Conservation (phyloP, 2,888 invertebrate species). For the Monochamus alternatus region DNA sequence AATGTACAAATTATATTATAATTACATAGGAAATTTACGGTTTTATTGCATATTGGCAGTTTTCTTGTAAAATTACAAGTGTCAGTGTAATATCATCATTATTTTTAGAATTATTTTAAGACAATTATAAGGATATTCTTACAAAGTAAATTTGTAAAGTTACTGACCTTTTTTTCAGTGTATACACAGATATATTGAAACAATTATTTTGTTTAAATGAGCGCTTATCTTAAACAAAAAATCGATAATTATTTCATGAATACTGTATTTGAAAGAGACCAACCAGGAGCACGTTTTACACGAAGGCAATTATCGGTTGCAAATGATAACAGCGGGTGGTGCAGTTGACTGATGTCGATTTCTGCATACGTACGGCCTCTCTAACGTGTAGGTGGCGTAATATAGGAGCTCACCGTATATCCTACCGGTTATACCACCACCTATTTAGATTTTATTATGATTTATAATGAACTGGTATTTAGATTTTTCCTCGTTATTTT, state of each 20-base stretch:
- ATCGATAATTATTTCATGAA: constrained; percentile 2
- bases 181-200: too few species aligned
- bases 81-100: too few species aligned
- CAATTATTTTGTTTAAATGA: too few species aligned
- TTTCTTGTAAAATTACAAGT: too few species aligned
- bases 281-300: constrained; percentile 35
- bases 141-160: too few species aligned
- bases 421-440: constrained; percentile 20
- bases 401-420: constrained; percentile 33
- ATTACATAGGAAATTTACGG: too few species aligned
- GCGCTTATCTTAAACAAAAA: background rate
- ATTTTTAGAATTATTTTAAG: too few species aligned
- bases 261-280: constrained; percentile 22
- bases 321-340: constrained; percentile 58
- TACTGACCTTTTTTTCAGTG: too few species aligned
- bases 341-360: constrained; percentile 53
- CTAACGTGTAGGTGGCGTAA: constrained; percentile 39
- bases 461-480: constrained; percentile 9
- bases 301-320: constrained; percentile 55
- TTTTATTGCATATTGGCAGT: too few species aligned
- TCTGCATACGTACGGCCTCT: constrained; percentile 37
- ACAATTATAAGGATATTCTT: too few species aligned
- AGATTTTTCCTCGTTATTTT: background rate
- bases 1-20: too few species aligned
- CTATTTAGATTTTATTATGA: constrained; percentile 23